Conservation (phyloP, 1,140 invertebrate species). For the Adelges cooleyi region DNA sequence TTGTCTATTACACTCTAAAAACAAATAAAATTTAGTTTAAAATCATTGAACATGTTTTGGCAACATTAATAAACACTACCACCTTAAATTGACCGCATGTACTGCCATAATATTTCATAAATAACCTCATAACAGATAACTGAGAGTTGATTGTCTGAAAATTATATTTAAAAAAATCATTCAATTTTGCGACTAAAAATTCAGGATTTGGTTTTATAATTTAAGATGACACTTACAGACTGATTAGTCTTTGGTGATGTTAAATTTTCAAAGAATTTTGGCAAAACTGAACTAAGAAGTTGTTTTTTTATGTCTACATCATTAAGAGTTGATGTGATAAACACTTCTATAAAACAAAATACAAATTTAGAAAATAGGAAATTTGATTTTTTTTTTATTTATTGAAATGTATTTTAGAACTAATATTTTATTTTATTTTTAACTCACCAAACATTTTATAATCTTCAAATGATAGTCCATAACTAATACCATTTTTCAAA, state of each 20-base stretch:
- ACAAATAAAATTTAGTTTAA: not conserved
- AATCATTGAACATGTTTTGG: too few relatives aligned
- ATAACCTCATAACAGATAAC: constrained; percentile 13
- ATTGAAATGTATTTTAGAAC: too few relatives aligned
- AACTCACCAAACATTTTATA: constrained; percentile 3
- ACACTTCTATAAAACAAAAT: not conserved
- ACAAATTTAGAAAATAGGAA: too few relatives aligned
- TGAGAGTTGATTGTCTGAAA: constrained; percentile 11
- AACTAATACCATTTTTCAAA: constrained; percentile 5
- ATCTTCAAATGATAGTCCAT: constrained; percentile 6
- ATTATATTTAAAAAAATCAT: not conserved
- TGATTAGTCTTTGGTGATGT: not conserved
- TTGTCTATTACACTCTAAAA: constrained; percentile 5
- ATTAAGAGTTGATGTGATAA: constrained; percentile 11
- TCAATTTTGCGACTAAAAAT: too few relatives aligned
- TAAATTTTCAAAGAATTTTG: constrained; percentile 19
- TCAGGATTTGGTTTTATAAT: too few relatives aligned
- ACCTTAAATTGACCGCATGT: constrained; percentile 19
- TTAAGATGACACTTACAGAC: not conserved
- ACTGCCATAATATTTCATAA: constrained; percentile 9
- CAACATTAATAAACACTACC: too few relatives aligned
- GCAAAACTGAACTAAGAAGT: not conserved
- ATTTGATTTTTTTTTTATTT: too few relatives aligned
- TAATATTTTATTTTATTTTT: too few relatives aligned
- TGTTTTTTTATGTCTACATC: constrained; percentile 20